A percentile compares a stretch with the other conserved stretches of the same genome.
Conservation (phyloP, 2,113 vertebrate species). For the Clarias batrachus region DNA sequence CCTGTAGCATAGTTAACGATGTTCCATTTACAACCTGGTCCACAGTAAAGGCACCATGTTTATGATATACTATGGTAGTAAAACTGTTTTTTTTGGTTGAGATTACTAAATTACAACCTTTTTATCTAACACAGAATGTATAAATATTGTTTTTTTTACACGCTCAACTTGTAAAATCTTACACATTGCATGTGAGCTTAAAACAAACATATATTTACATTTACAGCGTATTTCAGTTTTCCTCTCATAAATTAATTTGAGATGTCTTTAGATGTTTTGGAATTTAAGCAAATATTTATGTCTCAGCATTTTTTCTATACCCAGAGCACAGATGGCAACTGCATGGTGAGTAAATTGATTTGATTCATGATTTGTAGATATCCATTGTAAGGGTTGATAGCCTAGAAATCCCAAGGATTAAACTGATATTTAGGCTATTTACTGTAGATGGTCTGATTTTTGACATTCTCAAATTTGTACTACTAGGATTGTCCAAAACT, state of each 20-base stretch:
- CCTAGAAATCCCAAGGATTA: constrained; percentile 36
- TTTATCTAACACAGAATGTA: not conserved
- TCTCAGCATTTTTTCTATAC: constrained; percentile 64
- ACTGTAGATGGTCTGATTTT: constrained; percentile 1
- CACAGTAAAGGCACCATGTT: not conserved
- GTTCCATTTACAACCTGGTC: constrained; percentile 56
- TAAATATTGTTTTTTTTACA: not conserved
- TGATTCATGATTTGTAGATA: constrained; percentile 26
- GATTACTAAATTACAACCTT: not conserved
- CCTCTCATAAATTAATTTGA: constrained; percentile 17
- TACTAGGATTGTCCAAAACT: not conserved
- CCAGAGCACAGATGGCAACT: constrained; percentile 28
- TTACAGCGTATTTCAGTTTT: constrained; percentile 40
- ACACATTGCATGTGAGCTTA: not conserved
- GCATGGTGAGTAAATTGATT: constrained; percentile 41
- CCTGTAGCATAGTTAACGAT: constrained; percentile 62
- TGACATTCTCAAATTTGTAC: not conserved
- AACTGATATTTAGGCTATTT: constrained; percentile 43
- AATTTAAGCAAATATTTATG: constrained; percentile 63
- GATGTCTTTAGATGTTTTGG: constrained; percentile 52
- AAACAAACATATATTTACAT: not conserved
- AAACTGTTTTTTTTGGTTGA: constrained; percentile 34
- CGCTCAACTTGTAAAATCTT: constrained; percentile 7
- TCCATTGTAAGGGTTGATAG: constrained; percentile 22
- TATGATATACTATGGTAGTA: not conserved